Evolutionary conservation across 2,113 vertebrate species (phyloP), one percentile per base, ranked within the genome.

Genomic region (Oncorhynchus mykiss): DNA sequence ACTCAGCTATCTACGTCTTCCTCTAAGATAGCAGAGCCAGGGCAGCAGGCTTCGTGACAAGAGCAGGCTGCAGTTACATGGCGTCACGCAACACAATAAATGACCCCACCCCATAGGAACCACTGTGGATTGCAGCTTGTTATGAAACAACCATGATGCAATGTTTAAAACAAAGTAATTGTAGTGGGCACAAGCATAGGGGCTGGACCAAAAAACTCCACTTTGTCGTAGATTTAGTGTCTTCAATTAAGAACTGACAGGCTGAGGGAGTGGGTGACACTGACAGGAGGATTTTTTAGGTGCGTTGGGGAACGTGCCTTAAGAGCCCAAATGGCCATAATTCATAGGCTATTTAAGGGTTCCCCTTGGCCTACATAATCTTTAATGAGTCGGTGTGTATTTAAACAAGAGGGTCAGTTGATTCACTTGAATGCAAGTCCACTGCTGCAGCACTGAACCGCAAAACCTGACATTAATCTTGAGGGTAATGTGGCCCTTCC

Each of bases 381-480:
- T 88, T 87, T 90, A 91, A 91, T 90, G 88, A 90, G 79, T 87
- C 82, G 51, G 51, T 54, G 64, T 73, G 75, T 82, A 78, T 82
- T 86, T 81, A 82, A 84, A 84, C 82, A 85, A 82, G 80, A 71
- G 77, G 81, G 79, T 87, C 81, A 84, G 78, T 25, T 22, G 67
- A 86, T 82, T 88, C 83, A 80, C 79, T 84, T 84, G 80, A 87
- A 85, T 89, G 83, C 82, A 14, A 80, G 81, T 82, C 86, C 87
- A 85, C 72, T 76, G 85, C 80, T 84, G 79, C 67, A 85, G 80
- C 79, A 76, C 45, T 86, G 87, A 89, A 89, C 85, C 76, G 14
- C 82, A 22, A 86, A 90, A 87, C 81, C 83, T 91, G 93, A 94
- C 91, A 92, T 93, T 92, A 93, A 94, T 94, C 92, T 90, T 92